Evolutionary conservation across 2,888 invertebrate species (phyloP).

Genomic region (Luffia ferchaultella): DNA sequence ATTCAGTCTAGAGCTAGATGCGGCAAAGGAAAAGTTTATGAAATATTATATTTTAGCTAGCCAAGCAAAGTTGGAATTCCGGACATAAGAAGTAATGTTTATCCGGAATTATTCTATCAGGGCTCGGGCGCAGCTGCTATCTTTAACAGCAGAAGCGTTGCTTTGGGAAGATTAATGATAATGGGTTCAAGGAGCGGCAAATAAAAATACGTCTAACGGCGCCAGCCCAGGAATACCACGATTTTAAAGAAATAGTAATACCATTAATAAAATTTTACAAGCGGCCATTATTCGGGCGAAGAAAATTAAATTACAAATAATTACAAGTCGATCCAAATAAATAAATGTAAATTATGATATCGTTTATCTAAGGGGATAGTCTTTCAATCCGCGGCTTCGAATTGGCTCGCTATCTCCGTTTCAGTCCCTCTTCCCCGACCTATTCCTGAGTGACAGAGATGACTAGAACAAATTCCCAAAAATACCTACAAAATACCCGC

Average conservation of each 20-base stretch:
- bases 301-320: background rate
- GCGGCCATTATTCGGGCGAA: background rate
- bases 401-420: no score
- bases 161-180: conserved; percentile 49
- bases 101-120: background rate
- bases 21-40: background rate
- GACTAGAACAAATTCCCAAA: no score
- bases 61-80: no score
- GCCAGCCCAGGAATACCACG: background rate
- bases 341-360: no score
- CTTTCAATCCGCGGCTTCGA: no score
- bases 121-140: conserved; percentile 36
- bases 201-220: background rate
- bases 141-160: conserved; percentile 26
- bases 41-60: no score
- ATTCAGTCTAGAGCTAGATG: background rate
- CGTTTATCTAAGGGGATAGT: no score
- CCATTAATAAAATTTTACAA: background rate
- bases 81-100: background rate
- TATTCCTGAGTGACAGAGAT: no score
- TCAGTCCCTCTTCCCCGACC: no score
- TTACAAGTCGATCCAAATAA: no score
- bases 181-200: conserved; percentile 34
- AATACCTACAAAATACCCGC: no score
- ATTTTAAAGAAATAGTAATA: background rate